phyloP scores from a whole-genome alignment of 2,797 vertebrate genomes.

The Esox masquinongy region DNA sequence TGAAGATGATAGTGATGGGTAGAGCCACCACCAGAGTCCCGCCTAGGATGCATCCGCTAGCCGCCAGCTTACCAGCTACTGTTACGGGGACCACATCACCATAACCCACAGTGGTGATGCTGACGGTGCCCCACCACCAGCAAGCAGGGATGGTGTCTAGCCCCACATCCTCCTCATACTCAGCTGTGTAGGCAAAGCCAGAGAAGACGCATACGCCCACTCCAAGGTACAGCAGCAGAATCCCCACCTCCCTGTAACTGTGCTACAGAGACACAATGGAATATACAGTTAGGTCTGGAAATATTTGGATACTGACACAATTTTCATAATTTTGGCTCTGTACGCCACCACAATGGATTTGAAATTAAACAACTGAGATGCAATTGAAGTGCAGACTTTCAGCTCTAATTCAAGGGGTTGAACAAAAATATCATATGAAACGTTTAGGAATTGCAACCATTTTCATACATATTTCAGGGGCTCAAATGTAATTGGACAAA shows the following conservation, averaged over 20 bases:
- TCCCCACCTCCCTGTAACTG: constrained; percentile 96
- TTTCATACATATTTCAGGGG: too few species aligned
- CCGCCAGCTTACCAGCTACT: constrained; percentile 90
- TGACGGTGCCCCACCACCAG: constrained; percentile 99
- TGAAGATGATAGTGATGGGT: constrained; percentile 99
- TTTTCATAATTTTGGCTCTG: too few species aligned
- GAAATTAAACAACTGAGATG: too few species aligned
- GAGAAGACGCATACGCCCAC: constrained; percentile 96
- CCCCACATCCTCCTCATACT: constrained; percentile 90
- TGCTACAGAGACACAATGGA: constrained; percentile 78
- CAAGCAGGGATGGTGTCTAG: constrained; percentile 96
- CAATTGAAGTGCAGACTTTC: too few species aligned
- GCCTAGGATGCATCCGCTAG: constrained; percentile 92
- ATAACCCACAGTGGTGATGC: constrained; percentile 98
- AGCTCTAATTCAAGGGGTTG: too few species aligned
- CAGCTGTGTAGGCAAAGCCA: constrained; percentile 91
- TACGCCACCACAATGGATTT: too few species aligned
- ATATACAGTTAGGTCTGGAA: background rate
- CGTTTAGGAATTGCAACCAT: too few species aligned
- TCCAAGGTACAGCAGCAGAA: constrained; percentile 91
- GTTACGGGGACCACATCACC: constrained; percentile 95
- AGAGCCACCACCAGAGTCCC: constrained; percentile 94
- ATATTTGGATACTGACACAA: too few species aligned
- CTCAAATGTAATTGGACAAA: too few species aligned
- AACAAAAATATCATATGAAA: too few species aligned